Conservation (phyloP, 2,888 invertebrate genomes). For the Eupithecia subumbrata region DNA sequence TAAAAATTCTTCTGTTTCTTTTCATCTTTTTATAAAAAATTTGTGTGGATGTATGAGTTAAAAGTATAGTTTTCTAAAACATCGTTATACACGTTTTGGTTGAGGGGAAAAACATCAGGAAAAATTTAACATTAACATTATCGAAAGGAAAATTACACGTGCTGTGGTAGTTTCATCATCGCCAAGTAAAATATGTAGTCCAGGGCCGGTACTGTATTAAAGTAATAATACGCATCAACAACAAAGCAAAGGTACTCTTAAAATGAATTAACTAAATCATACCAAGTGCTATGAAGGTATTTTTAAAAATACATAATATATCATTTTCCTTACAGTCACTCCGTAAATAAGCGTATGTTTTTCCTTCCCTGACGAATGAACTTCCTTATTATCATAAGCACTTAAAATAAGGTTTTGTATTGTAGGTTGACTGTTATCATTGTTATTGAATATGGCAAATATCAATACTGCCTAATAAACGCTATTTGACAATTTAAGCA, state of each 20-base stretch:
- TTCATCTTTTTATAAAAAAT: background rate
- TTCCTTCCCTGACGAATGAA: constrained; percentile 8
- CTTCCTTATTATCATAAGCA: constrained; percentile 20
- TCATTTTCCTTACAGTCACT: background rate
- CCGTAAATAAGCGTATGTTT: background rate
- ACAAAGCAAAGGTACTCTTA: background rate
- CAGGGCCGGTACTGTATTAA: background rate
- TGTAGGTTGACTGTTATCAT: constrained; percentile 22
- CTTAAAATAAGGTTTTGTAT: constrained; percentile 32
- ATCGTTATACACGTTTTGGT: background rate
- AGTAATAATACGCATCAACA: background rate
- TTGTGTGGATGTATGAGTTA: background rate
- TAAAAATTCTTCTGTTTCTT: background rate
- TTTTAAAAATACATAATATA: background rate
- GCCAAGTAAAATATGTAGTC: background rate
- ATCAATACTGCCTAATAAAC: constrained; percentile 10
- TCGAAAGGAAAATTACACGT: background rate
- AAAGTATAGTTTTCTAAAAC: background rate
- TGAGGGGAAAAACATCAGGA: background rate
- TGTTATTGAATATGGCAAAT: constrained; percentile 27
- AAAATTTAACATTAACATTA: background rate
- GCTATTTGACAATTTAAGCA: background rate
- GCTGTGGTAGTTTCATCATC: background rate
- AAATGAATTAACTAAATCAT: background rate
- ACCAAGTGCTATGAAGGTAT: background rate